Evolutionary conservation across 1,140 invertebrate genomes (phyloP).

Genomic region (Pseudoatta argentina): DNA sequence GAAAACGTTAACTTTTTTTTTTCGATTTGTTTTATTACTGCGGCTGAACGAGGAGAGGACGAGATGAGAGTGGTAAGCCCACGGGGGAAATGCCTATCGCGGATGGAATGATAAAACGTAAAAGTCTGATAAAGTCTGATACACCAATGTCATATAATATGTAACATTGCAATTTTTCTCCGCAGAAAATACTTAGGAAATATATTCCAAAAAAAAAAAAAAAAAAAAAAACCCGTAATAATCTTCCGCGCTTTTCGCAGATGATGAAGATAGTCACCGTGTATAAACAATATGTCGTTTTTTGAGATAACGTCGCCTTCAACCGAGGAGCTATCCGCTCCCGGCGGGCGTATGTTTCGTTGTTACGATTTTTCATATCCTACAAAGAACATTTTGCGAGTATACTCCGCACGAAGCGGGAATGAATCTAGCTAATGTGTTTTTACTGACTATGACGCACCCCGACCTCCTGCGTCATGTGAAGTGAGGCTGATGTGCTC

Average conservation of each 20-base stretch:
- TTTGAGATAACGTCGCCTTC: neutral
- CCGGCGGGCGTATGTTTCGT: neutral
- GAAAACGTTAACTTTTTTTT: slow-evolving; percentile 11
- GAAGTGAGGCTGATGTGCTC: neutral
- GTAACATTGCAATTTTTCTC: neutral
- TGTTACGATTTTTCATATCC: slow-evolving; percentile 22
- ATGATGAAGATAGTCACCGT: neutral
- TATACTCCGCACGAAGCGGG: neutral
- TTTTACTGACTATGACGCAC: slow-evolving; percentile 39
- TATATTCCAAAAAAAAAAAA: neutral
- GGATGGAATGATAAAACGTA: slow-evolving; percentile 5
- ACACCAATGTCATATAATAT: neutral
- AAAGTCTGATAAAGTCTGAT: slow-evolving; percentile 17
- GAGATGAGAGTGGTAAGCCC: neutral
- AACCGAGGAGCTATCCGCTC: neutral
- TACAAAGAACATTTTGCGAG: slow-evolving; percentile 26
- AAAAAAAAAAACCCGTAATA: neutral
- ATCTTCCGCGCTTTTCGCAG: neutral
- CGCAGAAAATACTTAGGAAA: neutral
- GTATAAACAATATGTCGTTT: slow-evolving; percentile 18
- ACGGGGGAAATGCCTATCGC: slow-evolving; percentile 12
- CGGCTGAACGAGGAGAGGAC: no score
- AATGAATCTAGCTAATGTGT: slow-evolving; percentile 36
- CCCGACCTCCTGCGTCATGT: neutral
- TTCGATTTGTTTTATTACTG: neutral